These are phyloP conservation scores for Tetramorium simillimum DNA, from an alignment of 1,140 invertebrate genomes.

Conservation along the genomic window DNA sequence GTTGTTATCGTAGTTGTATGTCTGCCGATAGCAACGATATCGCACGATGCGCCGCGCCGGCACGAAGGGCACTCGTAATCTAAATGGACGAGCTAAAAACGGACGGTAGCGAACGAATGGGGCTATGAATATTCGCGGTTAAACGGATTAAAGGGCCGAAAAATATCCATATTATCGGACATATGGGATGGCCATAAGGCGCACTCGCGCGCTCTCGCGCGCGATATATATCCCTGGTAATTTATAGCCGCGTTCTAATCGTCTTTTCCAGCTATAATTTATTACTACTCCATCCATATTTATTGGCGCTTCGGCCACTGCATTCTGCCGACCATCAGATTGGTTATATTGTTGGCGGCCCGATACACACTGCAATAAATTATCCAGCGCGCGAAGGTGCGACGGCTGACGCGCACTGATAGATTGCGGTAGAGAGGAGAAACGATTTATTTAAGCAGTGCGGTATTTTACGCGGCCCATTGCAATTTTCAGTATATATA, in stretches of 20 bases:
- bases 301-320: slow-evolving; percentile 57
- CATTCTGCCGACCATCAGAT: slow-evolving; percentile 54
- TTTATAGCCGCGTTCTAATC: slow-evolving; percentile 53
- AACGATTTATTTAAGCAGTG: slow-evolving; percentile 51
- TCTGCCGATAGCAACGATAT: slow-evolving; percentile 4
- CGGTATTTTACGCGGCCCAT: slow-evolving; percentile 29
- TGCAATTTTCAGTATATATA: slow-evolving; percentile 19
- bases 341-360: slow-evolving; percentile 50
- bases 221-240: slow-evolving; percentile 41
- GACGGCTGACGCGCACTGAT: slow-evolving; percentile 50
- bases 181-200: slow-evolving; percentile 23
- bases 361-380: slow-evolving; percentile 48
- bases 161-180: slow-evolving; percentile 59
- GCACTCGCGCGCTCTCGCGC: slow-evolving; percentile 2
- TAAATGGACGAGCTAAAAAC: slow-evolving; percentile 45
- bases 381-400: slow-evolving; percentile 39
- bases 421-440: slow-evolving; percentile 54
- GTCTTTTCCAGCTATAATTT: slow-evolving; percentile 60
- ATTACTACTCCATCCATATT: slow-evolving; percentile 62
- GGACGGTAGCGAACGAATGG: background rate
- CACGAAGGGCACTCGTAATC: slow-evolving; percentile 13
- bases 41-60: background rate
- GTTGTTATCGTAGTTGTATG: background rate
- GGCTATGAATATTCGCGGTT: slow-evolving; percentile 41
- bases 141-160: slow-evolving; percentile 51